Evolutionary conservation across 53 echinoderm and acorn worm species (phyloP).

Genomic region (Patiria pectinifera): DNA sequence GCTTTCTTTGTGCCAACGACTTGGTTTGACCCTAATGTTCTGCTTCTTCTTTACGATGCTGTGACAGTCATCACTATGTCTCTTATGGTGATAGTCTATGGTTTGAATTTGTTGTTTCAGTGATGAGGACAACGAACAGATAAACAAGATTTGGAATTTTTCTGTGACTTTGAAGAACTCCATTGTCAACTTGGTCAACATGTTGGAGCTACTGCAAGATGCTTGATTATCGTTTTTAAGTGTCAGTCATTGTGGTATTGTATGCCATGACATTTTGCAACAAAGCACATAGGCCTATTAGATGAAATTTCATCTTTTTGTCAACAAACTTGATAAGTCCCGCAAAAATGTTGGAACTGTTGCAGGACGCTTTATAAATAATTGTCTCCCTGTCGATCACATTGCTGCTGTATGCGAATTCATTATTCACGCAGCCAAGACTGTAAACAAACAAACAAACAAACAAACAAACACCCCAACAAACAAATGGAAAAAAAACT

Average conservation of each 20-base stretch:
- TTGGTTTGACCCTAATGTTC: too few species aligned
- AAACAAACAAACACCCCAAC: too few species aligned
- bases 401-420: background rate
- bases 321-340: background rate
- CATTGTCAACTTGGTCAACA: background rate
- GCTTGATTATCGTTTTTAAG: background rate
- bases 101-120: too few species aligned
- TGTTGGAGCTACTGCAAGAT: background rate
- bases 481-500: too few species aligned
- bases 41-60: too few species aligned
- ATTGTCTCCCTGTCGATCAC: constrained; percentile 2
- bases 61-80: too few species aligned
- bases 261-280: too few species aligned
- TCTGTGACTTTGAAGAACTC: background rate
- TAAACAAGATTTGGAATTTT: background rate
- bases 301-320: background rate
- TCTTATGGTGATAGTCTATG: too few species aligned
- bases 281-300: too few species aligned
- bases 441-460: background rate
- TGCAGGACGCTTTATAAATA: constrained; percentile 6
- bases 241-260: background rate
- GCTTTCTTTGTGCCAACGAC: too few species aligned
- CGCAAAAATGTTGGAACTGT: background rate
- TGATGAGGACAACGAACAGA: background rate
- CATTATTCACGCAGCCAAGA: background rate